Base-by-base conservation (phyloP, 92 coral and sea anemone genomes). In the Zoanthus sansibaricus region DNA sequence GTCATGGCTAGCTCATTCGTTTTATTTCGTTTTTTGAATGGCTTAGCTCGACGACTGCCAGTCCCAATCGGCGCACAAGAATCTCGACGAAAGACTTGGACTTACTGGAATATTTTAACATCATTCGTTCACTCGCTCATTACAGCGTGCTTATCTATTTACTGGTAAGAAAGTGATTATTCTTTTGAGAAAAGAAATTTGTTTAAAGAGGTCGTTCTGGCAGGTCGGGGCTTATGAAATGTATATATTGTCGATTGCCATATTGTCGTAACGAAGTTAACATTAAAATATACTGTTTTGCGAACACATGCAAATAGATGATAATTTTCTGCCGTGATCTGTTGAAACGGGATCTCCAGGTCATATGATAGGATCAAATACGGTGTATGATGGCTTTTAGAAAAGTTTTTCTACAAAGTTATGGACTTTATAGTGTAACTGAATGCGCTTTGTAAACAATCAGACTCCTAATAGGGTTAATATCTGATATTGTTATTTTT, bases 81-180 rank as follows among this genome's bases (percentile, higher is more conserved):
- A 68, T 44, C 75, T 18, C 85, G 46, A 14, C 73, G 85, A 46
- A 80, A 64, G 21, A 80, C 85, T 46, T 80, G 85, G 85, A 80
- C 75, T 9, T 80, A 80, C 25, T 66, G 85, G 85, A 80, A 80
- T 5, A 80, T 66, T 18, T 6, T 30, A 62, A 37, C 66, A 31
- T 80, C 85, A 4, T 80, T 80, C 47, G 47, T 64, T 18, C 85
- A 80, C n/a, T 80, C 85, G 18, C 66, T 47, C 61, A 80, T 66
- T 62, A 66, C 85, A n/a, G 85, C 85, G 11, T 80, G 85, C 46
- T 80, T 80, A 66, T 66, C 85, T 5, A 5, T 80, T n/a, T 80
- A 80, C 20, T 66, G 85, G 85, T 80, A 80, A 80, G 85, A 66
- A 79, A n/a, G 10, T 47, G 3, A 59, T 45, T 64, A 8, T n/a